Evolutionary conservation across 2,888 invertebrate species (phyloP).

Genomic region (Tetanocera ferruginea): DNA sequence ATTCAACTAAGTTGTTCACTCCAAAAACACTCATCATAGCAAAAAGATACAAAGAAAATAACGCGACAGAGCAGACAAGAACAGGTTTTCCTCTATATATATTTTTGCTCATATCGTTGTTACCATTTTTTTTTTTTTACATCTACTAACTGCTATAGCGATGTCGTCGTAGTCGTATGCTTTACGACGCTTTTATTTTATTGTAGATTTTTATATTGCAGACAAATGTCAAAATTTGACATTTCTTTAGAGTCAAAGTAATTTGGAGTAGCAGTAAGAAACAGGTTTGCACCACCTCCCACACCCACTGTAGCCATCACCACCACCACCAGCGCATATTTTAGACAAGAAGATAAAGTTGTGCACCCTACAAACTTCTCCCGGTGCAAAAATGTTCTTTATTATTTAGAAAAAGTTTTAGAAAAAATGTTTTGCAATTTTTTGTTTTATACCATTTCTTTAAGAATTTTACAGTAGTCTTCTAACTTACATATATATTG

Average conservation of each 20-base stretch:
- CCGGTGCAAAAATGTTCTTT: no score
- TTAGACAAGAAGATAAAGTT: no score
- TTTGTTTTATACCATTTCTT: no score
- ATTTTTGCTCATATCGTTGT: background rate
- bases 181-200: background rate
- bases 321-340: no score
- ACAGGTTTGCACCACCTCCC: background rate
- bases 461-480: no score
- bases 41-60: no score
- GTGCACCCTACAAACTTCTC: no score
- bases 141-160: background rate
- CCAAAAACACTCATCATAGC: no score
- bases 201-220: background rate
- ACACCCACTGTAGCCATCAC: no score
- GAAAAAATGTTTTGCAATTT: no score
- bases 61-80: background rate
- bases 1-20: no score
- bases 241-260: slow-evolving; percentile 14
- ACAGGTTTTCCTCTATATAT: background rate
- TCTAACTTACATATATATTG: background rate
- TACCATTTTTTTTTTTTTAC: background rate
- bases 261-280: background rate
- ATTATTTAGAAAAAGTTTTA: no score
- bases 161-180: background rate
- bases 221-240: slow-evolving; percentile 22